A percentile compares a stretch with the other conserved stretches of the same genome.
Evolutionary conservation across 2,113 vertebrate species (phyloP).

Genomic region (Psittacara wagleri): DNA sequence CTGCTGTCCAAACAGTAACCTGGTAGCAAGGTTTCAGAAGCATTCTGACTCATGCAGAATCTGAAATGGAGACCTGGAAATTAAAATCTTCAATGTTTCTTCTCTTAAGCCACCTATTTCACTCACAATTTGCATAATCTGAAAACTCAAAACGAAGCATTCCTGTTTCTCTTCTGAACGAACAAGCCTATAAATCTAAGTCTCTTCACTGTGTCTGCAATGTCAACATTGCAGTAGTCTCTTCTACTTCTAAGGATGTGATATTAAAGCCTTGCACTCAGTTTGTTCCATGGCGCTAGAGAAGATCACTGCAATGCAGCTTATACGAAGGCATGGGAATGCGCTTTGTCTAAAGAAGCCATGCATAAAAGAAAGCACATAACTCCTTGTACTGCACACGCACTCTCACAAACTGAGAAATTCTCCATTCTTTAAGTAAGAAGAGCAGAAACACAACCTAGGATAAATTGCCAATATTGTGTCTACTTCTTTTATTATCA

Average conservation of each 20-base stretch:
- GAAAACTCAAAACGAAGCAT: conserved; percentile 40
- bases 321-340: not conserved
- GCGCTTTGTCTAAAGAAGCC: not conserved
- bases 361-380: not conserved
- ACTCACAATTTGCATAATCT: conserved; percentile 1
- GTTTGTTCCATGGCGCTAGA: not conserved
- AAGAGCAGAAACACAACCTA: not conserved
- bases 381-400: not conserved
- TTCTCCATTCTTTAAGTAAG: not conserved
- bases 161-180: not conserved
- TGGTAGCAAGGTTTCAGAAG: not conserved
- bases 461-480: not conserved
- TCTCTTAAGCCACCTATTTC: not conserved
- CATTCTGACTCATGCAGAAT: not conserved
- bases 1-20: not conserved
- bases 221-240: conserved; percentile 21
- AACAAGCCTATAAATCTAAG: conserved; percentile 31
- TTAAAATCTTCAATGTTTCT: not conserved
- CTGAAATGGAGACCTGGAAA: not conserved
- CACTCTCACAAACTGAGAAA: not conserved
- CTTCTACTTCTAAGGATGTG: not conserved
- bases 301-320: not conserved
- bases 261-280: not conserved
- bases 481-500: not conserved
- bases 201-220: not conserved